Base-by-base conservation (phyloP, 2,888 invertebrate genomes). In the Phytoseiulus persimilis region DNA sequence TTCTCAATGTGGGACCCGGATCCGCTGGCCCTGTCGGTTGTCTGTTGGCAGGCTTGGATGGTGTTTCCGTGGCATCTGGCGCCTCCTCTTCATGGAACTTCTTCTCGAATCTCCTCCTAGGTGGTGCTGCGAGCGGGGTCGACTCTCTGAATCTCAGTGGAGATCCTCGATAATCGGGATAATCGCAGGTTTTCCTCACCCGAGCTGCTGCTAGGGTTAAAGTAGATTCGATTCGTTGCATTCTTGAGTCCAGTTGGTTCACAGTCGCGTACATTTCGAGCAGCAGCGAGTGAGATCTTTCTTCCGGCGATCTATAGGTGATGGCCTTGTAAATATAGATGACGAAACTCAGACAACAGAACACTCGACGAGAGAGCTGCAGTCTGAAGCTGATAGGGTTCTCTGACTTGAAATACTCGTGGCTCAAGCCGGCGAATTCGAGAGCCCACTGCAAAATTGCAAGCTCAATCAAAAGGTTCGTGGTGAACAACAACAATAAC, bases 291-390 rank as follows among this genome's bases (percentile, higher is more conserved):
- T 87, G 87, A n/a, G 87, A 87, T 87, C 87, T 33, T 33, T 87
- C 87, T 31, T 87, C 87, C 23, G 87, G 87, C 33, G 87, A 87
- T 0, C 87, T n/a, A 32, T 87, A 87, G 33, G 87, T 87, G 33
- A 87, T 14, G 33, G 87, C 87, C 33, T 87, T 87, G 33, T 87
- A 87, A 23, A 87, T 87, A 45, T 87, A 87, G n/a, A 33, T 23
- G 87, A 87, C 87, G 23, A 87, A 87, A 31, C 87, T 87, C 14
- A 87, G 45, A 87, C 87, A 87, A 32, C 87, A 87, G 87, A 87
- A 87, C 0, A 87, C 87, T 11, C 87, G 18, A 0, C 87, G 87
- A 45, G 39, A 87, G 3, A 87, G 33, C 9, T 33, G 45, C 23
- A 87, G 23, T 45, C 87, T 31, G 45, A 87, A 87, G 31, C 31